These are phyloP conservation scores for Chironomus tepperi DNA, from an alignment of 1,140 invertebrate genomes.

Conservation along the genomic window DNA sequence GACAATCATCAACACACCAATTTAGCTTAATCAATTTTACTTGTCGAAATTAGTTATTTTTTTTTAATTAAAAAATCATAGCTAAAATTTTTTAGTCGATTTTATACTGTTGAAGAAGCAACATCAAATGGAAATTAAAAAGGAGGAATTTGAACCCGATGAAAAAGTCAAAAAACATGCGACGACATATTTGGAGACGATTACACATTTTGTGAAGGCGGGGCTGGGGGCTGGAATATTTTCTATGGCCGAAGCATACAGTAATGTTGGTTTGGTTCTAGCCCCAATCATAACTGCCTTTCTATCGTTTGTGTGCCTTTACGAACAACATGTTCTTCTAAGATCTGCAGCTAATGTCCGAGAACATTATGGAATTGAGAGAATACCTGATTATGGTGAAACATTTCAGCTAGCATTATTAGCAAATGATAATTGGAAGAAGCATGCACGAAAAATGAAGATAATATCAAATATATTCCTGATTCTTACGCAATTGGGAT, in stretches of 20 bases:
- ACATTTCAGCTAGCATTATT: slow-evolving; percentile 27
- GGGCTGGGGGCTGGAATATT: not conserved
- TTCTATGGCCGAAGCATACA: not conserved
- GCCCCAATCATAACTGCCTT: not conserved
- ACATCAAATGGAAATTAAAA: too few species aligned
- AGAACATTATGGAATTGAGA: not conserved
- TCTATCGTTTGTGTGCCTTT: not conserved
- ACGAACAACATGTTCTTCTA: not conserved
- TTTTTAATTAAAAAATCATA: too few species aligned
- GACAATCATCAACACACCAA: too few species aligned
- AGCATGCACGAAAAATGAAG: slow-evolving; percentile 11
- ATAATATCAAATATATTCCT: not conserved
- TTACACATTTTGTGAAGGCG: not conserved
- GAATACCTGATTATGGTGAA: not conserved
- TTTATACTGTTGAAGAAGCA: too few species aligned
- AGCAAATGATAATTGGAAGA: not conserved
- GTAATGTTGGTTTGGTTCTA: not conserved
- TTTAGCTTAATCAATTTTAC: too few species aligned
- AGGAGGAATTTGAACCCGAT: not conserved
- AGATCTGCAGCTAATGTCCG: not conserved
- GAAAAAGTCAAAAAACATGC: not conserved
- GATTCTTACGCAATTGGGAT: slow-evolving; percentile 7
- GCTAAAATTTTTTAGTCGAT: too few species aligned
- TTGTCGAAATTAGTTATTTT: too few species aligned
- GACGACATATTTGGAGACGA: not conserved